A percentile compares a stretch with the other conserved stretches of the same genome.
Evolutionary conservation across 2,113 vertebrate species (phyloP).

Genomic region (Archocentrus centrarchus): DNA sequence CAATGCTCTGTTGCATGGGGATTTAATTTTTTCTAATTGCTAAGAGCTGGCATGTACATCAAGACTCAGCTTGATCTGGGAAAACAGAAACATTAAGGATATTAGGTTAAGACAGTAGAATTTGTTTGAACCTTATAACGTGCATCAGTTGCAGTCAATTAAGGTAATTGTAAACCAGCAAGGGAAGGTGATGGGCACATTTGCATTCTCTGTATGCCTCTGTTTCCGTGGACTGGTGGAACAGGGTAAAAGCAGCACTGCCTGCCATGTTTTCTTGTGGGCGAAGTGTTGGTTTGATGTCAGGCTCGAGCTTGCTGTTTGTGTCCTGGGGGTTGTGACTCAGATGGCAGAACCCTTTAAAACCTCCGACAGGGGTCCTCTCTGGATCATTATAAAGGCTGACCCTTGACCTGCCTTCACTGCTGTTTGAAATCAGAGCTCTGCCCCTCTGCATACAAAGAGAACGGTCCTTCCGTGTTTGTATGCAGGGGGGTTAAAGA

Average conservation of each 20-base stretch:
- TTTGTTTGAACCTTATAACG: constrained; percentile 31
- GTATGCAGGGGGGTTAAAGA: constrained; percentile 25
- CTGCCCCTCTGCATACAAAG: constrained; percentile 13
- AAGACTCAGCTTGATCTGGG: not conserved
- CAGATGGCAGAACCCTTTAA: constrained; percentile 32
- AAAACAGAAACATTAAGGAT: constrained; percentile 42
- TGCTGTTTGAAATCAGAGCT: constrained; percentile 51
- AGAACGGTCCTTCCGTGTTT: constrained; percentile 12
- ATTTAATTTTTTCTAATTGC: constrained; percentile 37
- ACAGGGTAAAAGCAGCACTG: constrained; percentile 1
- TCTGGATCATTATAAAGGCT: constrained; percentile 49
- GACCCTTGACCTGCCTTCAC: constrained; percentile 53
- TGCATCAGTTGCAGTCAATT: constrained; percentile 26
- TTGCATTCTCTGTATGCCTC: constrained; percentile 13
- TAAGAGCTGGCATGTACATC: constrained; percentile 9
- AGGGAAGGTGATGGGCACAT: constrained; percentile 17
- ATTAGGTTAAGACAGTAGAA: constrained; percentile 26
- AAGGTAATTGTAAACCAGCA: constrained; percentile 10
- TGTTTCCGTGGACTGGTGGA: constrained; percentile 21
- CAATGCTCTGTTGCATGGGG: not conserved
- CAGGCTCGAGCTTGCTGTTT: constrained; percentile 38
- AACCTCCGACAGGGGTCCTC: constrained; percentile 56
- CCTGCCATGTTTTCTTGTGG: constrained; percentile 31
- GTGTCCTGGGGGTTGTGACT: constrained; percentile 56
- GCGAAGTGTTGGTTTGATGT: constrained; percentile 58